phyloP scores from a whole-genome alignment of 2,888 invertebrate species.

The Callyntrura guangdongensis region DNA sequence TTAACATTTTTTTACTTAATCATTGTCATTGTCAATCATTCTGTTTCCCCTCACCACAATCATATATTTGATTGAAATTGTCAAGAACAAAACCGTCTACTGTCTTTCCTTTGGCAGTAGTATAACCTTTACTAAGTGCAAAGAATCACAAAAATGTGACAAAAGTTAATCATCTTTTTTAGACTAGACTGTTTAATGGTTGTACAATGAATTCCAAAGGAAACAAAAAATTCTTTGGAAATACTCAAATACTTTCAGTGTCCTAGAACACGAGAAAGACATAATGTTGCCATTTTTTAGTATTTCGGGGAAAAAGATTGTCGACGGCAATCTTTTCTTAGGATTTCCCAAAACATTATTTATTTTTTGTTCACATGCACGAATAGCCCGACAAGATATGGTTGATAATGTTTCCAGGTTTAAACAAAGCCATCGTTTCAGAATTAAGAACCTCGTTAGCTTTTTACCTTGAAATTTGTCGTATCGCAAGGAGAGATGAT shows the following conservation, averaged over 20 bases:
- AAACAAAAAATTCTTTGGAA: slow-evolving; percentile 30
- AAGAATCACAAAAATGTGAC: not conserved
- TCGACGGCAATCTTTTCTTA: not conserved
- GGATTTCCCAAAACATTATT: slow-evolving; percentile 45
- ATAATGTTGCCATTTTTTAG: not conserved
- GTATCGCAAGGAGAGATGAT: slow-evolving; percentile 7
- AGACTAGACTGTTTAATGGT: no score
- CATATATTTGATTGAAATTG: slow-evolving; percentile 5
- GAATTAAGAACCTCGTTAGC: slow-evolving; percentile 48
- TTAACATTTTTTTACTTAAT: slow-evolving; percentile 63
- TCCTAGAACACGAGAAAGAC: no score
- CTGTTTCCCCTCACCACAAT: slow-evolving; percentile 42
- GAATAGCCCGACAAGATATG: not conserved
- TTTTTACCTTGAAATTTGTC: slow-evolving; percentile 71
- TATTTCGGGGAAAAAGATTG: not conserved
- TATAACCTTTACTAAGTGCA: not conserved
- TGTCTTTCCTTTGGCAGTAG: not conserved
- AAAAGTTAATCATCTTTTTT: not conserved
- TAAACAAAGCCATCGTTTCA: not conserved
- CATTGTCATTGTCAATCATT: slow-evolving; percentile 75
- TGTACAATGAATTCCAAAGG: not conserved
- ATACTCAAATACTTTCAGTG: not conserved
- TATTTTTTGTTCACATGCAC: slow-evolving; percentile 10
- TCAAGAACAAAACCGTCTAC: not conserved
- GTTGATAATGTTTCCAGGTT: not conserved